Conservation (phyloP, 2,113 vertebrate genomes). For the Nerophis lumbriciformis region DNA sequence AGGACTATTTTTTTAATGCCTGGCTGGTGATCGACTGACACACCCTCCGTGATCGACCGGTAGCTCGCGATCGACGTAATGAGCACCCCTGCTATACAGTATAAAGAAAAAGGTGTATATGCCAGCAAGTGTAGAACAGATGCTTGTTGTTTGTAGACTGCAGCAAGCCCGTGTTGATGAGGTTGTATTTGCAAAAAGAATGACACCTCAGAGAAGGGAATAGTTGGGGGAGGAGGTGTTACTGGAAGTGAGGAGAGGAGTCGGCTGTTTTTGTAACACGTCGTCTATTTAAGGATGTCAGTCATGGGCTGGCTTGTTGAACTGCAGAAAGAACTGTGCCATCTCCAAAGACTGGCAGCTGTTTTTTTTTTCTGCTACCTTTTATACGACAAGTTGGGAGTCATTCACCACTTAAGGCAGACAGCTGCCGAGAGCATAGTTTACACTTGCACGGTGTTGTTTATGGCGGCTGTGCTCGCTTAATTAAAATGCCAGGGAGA, state of each 20-base stretch:
- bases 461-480: neutral
- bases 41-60: no score
- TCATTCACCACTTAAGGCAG: neutral
- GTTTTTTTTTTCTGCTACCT: neutral
- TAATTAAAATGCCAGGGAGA: neutral
- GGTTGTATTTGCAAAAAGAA: conserved; percentile 43
- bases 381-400: conserved; percentile 1
- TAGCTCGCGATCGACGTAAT: no score
- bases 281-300: conserved; percentile 19
- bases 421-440: neutral
- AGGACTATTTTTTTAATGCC: no score
- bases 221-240: conserved; percentile 38
- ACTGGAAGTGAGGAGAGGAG: conserved; percentile 45
- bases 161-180: conserved; percentile 43
- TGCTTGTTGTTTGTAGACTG: conserved; percentile 12
- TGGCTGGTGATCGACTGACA: no score
- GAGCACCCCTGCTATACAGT: no score
- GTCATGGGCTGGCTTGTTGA: conserved; percentile 26
- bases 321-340: conserved; percentile 3
- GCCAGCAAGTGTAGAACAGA: conserved; percentile 11
- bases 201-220: conserved; percentile 52
- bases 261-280: conserved; percentile 40
- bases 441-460: conserved; percentile 1
- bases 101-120: neutral
- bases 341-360: conserved; percentile 6